Evolutionary conservation across 2,113 vertebrate species (phyloP), one percentile per base, ranked within the genome.

Genomic region (Empidonax traillii): DNA sequence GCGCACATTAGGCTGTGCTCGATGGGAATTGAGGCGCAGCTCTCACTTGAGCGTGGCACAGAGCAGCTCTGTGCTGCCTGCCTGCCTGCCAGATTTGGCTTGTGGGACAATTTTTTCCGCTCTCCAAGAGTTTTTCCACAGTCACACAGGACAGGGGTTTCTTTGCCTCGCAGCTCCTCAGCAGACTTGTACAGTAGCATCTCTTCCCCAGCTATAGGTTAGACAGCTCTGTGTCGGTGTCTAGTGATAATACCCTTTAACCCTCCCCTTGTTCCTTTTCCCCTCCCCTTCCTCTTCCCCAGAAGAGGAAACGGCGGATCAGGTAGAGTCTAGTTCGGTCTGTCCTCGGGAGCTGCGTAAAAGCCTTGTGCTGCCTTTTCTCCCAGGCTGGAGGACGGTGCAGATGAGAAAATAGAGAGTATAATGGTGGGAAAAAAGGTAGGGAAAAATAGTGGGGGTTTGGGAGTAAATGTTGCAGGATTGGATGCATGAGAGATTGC

Each of bases 221-320:
- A 93, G 93, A 63, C 73, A 94, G 68, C 31, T 92, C 58, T 44
- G 46, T 89, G 39, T 82, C 2, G 0, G 47, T 86, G 84, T 93
- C 76, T 82, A 23, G 68, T 65, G 76, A 67, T 93, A 95, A 89
- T 82, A 94, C 17, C 30, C 76, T 81, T 92, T 96, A 94, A 95
- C 94, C 91, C 94, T 94, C 94, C 96, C 93, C 93, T 90, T 75
- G 51, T 83, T 92, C 68, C 61, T 95, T 92, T 43, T 97, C 91
- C 33, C 95, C 96, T 94, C 96, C 95, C 91, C 94, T 95, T 96
- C 94, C 95, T 94, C 92, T 96, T 97, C 41, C 82, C 67, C n/a
- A 82, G 89, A 95, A 76, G 80, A 93, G 56, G 92, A 94, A 84
- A 75, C 71, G 6, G 52, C 3, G 1, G 72, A 89, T 95, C 74